Evolutionary conservation across 2,797 vertebrate genomes (phyloP).

Genomic region (Hydrolagus colliei): DNA sequence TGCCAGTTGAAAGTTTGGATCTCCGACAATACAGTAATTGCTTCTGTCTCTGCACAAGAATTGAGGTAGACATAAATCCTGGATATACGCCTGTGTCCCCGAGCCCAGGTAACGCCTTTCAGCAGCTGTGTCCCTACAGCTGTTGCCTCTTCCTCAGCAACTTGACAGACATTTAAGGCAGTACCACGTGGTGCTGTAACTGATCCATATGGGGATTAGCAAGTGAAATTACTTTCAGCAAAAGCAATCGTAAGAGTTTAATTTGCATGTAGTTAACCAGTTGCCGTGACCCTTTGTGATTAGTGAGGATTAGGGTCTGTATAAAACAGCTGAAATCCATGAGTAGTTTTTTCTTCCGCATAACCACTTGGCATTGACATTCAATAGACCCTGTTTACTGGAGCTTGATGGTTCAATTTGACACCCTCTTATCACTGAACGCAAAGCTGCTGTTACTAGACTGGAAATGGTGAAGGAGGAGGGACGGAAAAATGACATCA

Average conservation of each 20-base stretch:
- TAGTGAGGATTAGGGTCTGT: not conserved
- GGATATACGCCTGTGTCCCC: no score
- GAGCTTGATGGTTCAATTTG: conserved; percentile 1
- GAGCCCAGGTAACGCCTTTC: no score
- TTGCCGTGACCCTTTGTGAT: not conserved
- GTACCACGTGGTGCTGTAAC: not conserved
- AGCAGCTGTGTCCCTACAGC: no score
- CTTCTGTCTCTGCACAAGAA: no score
- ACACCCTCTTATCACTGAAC: not conserved
- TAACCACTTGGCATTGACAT: not conserved
- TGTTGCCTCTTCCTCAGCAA: no score
- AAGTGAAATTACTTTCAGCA: not conserved
- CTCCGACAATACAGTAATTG: no score
- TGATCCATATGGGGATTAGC: not conserved
- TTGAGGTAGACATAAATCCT: no score
- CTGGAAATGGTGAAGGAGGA: no score
- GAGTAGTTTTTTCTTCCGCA: not conserved
- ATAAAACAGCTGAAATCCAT: not conserved
- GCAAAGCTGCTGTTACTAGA: not conserved
- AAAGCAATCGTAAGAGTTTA: not conserved
- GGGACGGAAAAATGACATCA: not conserved
- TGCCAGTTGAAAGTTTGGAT: no score
- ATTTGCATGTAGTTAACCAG: not conserved
- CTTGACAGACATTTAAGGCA: not conserved
- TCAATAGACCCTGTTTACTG: not conserved